Evolutionary conservation across 2,888 invertebrate species (phyloP), one percentile per base, ranked within the genome.

Genomic region (Clanis bilineata): DNA sequence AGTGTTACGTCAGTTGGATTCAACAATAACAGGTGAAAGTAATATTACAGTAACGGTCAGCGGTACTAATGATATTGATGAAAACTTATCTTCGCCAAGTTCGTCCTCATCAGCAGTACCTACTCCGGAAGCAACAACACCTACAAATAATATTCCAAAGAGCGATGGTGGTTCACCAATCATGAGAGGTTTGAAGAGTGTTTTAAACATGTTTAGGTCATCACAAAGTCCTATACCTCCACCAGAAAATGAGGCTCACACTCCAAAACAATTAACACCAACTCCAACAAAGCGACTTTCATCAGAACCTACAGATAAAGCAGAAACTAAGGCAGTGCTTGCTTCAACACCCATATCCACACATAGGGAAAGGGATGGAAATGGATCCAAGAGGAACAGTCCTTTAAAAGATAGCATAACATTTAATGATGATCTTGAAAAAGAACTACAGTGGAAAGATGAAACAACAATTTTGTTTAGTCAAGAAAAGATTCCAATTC

Each of bases 341-440:
- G 82, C 81, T 10, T 91, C 91, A 12, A 91, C 91, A 28, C 91
- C 91, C 6, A 76, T 88, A 36, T 63, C 76, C 58, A 61, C 68
- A 36, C 74, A 76, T 62, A 81, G 77, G 61, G 76, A 69, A 45
- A 83, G 76, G 60, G 84, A 84, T 56, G 38, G 62, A 1, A 78
- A 68, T 64, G 68, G 76, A 1, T 77, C 83, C 1, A 86, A 82
- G 65, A 77, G 80, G 68, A 83, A 66, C 61, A 91, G 88, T 58
- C 87, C 88, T 0, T 74, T 76, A n/a, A 90, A 85, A 71, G 90
- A 90, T 12, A 86, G 86, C 64, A 68, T 91, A 47, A 77, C 80
- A 7, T 92, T 92, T 58, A 89, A 86, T 64, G 87, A 91, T 58
- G 91, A 89, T 66, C 73, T 92, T 23, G 89, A 90, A 65, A 89